phyloP scores from a whole-genome alignment of 2,113 vertebrate species.

The Tympanuchus pallidicinctus region DNA sequence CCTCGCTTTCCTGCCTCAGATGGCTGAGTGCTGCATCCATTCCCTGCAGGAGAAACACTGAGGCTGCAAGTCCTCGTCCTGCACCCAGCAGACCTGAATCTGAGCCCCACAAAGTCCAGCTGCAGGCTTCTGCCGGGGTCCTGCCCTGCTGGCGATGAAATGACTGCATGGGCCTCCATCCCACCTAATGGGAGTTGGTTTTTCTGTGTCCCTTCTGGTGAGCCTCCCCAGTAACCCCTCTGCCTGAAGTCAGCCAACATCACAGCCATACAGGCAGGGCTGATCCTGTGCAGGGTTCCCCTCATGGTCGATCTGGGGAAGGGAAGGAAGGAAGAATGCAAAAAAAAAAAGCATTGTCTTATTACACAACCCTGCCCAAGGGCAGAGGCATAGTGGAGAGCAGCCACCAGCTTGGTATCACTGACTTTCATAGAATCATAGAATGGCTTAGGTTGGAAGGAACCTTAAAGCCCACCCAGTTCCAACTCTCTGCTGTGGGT shows the following conservation, averaged over 20 bases:
- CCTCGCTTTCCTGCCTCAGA: neutral
- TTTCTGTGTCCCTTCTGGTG: accelerated
- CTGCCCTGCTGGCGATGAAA: accelerated
- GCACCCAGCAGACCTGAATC: neutral
- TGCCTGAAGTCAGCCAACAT: neutral
- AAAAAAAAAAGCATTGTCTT: accelerated
- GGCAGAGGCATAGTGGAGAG: neutral
- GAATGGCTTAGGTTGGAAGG: too few relatives aligned
- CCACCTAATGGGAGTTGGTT: accelerated
- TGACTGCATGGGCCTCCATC: accelerated
- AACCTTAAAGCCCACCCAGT: too few relatives aligned
- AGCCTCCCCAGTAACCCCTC: neutral
- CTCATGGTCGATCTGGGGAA: neutral
- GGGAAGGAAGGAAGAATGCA: neutral
- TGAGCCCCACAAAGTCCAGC: neutral
- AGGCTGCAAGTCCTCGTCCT: neutral
- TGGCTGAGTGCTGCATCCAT: neutral
- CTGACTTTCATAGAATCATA: neutral
- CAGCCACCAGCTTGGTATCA: neutral
- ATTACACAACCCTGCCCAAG: neutral
- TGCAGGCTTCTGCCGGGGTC: neutral
- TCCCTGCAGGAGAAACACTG: neutral
- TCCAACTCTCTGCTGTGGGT: too few relatives aligned
- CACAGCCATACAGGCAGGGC: neutral
- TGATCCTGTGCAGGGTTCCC: neutral